Evolutionary conservation across 1,140 invertebrate genomes (phyloP).

Genomic region (Meloidogyne floridensis): DNA sequence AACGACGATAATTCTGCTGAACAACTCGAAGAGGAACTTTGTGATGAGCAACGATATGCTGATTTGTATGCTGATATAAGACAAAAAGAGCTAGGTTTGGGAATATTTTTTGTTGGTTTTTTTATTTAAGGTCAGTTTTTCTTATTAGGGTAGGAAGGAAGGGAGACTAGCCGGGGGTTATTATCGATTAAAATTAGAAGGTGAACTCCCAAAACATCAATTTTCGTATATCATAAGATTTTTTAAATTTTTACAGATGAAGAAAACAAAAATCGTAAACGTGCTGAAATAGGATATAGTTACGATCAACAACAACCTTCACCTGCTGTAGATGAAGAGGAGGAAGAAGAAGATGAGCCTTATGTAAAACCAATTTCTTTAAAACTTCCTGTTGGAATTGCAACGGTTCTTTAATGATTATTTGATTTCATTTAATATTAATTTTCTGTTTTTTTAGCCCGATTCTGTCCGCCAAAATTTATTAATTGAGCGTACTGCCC

Average conservation of each 20-base stretch:
- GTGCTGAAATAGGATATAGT: slow-evolving; percentile 50
- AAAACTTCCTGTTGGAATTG: slow-evolving; percentile 65
- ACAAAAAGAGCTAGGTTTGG: slow-evolving; percentile 32
- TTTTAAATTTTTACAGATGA: slow-evolving; percentile 33
- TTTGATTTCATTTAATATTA: neutral
- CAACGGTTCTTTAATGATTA: slow-evolving; percentile 68
- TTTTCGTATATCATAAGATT: neutral
- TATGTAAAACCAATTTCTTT: slow-evolving; percentile 61
- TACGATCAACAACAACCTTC: slow-evolving; percentile 38
- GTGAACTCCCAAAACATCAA: neutral
- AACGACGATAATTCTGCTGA: slow-evolving; percentile 68
- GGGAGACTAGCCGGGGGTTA: neutral
- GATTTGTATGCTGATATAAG: slow-evolving; percentile 54
- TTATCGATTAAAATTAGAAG: too few relatives aligned
- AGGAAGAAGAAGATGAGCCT: slow-evolving; percentile 61
- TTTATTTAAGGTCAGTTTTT: neutral
- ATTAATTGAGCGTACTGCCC: slow-evolving; percentile 93
- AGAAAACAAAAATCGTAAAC: slow-evolving; percentile 33
- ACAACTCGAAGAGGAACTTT: slow-evolving; percentile 76
- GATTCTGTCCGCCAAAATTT: slow-evolving; percentile 84
- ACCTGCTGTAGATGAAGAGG: slow-evolving; percentile 23
- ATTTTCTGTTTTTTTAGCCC: slow-evolving; percentile 72
- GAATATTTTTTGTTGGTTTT: neutral
- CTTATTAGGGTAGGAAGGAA: neutral
- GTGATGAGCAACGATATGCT: slow-evolving; percentile 76